Evolutionary conservation across 2,888 invertebrate species (phyloP).

Genomic region (Thera obeliscata): DNA sequence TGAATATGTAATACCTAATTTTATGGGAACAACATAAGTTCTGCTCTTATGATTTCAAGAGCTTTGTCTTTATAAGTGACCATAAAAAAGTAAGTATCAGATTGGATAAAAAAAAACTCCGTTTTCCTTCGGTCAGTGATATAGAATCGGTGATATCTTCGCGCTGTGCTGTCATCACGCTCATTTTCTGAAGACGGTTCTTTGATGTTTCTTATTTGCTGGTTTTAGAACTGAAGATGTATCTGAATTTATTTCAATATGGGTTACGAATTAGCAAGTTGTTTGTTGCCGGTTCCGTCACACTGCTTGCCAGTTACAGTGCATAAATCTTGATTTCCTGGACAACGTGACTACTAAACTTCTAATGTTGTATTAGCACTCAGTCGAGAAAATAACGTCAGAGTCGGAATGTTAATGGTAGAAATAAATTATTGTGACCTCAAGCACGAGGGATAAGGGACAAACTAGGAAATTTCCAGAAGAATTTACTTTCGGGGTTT

Average conservation of each 20-base stretch:
- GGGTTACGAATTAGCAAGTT: conserved; percentile 9
- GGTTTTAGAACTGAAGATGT: conserved; percentile 7
- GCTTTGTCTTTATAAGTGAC: conserved; percentile 1
- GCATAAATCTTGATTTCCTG: conserved; percentile 43
- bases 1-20: conserved; percentile 47
- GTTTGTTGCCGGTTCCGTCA: conserved; percentile 27
- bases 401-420: conserved; percentile 70
- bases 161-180: no score
- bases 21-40: conserved; percentile 19
- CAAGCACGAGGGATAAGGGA: conserved; percentile 57
- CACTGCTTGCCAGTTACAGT: conserved; percentile 30
- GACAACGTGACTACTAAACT: conserved; percentile 54
- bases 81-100: no score
- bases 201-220: background rate
- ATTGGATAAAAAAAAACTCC: no score
- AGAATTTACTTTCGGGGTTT: conserved; percentile 43
- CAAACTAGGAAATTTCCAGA: conserved; percentile 51
- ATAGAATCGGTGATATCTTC: no score
- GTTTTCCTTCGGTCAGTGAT: no score
- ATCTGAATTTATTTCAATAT: conserved; percentile 10
- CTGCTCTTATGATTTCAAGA: background rate
- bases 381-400: conserved; percentile 66
- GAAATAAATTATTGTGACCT: conserved; percentile 64
- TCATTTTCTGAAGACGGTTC: no score
- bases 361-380: conserved; percentile 35